These are phyloP conservation scores for Oreochromis niloticus DNA, from an alignment of 2,113 vertebrate genomes.

Conservation along the genomic window DNA sequence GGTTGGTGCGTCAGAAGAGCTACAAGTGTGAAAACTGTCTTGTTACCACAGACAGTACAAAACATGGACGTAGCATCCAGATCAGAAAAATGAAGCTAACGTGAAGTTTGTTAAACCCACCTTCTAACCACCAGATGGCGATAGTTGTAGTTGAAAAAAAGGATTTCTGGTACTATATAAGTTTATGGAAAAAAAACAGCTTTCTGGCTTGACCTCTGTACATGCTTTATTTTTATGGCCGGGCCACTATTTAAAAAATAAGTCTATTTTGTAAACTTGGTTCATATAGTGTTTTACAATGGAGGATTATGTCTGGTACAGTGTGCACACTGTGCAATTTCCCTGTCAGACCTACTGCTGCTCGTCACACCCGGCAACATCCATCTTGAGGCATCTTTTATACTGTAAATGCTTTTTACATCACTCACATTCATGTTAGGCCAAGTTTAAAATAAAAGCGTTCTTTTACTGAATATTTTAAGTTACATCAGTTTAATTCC, in stretches of 20 bases:
- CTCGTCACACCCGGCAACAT: neutral
- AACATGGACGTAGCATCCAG: neutral
- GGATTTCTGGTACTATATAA: neutral
- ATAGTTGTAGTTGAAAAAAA: neutral
- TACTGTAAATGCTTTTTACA: neutral
- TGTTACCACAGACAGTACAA: neutral
- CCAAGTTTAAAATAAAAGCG: neutral
- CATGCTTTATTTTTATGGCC: neutral
- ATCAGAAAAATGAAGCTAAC: neutral
- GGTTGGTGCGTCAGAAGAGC: neutral
- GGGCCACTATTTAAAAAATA: neutral
- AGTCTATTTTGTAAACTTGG: neutral
- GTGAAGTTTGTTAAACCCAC: neutral
- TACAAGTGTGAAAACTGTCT: neutral
- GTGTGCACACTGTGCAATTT: neutral
- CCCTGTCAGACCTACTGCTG: neutral
- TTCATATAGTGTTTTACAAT: neutral
- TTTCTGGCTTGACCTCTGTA: neutral
- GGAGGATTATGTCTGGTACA: neutral
- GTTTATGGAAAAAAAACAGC: neutral
- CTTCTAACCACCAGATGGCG: neutral
- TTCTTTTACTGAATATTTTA: neutral
- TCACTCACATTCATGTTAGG: neutral
- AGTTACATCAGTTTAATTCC: neutral
- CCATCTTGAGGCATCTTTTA: neutral